phyloP scores from a whole-genome alignment of 1,140 invertebrate genomes.

The Drosophila suzukii region DNA sequence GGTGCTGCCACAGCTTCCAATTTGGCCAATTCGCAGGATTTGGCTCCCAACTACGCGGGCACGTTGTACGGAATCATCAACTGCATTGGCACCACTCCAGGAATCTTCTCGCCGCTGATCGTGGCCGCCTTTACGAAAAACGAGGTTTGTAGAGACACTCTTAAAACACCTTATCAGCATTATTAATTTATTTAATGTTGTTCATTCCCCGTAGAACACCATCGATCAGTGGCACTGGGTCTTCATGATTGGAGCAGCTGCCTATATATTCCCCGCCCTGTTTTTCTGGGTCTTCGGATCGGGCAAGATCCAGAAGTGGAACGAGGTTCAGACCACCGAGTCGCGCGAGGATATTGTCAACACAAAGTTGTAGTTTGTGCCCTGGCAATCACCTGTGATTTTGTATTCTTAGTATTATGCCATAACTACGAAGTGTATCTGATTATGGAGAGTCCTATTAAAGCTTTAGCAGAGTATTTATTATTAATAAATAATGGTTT shows the following conservation, averaged over 20 bases:
- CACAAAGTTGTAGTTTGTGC: conserved; percentile 79
- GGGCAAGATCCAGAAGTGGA: conserved; percentile 88
- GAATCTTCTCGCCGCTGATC: conserved; percentile 90
- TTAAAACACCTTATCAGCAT: not conserved
- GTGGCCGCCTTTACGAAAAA: conserved; percentile 88
- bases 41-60: conserved; percentile 90
- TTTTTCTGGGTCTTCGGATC: conserved; percentile 89
- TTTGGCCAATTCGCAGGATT: conserved; percentile 91
- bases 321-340: conserved; percentile 83
- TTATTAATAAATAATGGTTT: conserved; percentile 41
- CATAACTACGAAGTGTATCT: conserved; percentile 56
- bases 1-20: conserved; percentile 93
- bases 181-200: not conserved
- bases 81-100: conserved; percentile 89
- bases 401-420: conserved; percentile 66
- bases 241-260: conserved; percentile 89
- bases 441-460: conserved; percentile 69
- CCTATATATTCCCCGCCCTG: conserved; percentile 89
- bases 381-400: conserved; percentile 58
- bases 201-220: conserved; percentile 86
- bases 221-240: conserved; percentile 91
- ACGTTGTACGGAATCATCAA: conserved; percentile 91
- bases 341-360: conserved; percentile 73
- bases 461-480: conserved; percentile 74
- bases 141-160: conserved; percentile 85